These are phyloP conservation scores for Lasioglossum malachurum DNA, from an alignment of 2,888 invertebrate genomes.

Conservation along the genomic window DNA sequence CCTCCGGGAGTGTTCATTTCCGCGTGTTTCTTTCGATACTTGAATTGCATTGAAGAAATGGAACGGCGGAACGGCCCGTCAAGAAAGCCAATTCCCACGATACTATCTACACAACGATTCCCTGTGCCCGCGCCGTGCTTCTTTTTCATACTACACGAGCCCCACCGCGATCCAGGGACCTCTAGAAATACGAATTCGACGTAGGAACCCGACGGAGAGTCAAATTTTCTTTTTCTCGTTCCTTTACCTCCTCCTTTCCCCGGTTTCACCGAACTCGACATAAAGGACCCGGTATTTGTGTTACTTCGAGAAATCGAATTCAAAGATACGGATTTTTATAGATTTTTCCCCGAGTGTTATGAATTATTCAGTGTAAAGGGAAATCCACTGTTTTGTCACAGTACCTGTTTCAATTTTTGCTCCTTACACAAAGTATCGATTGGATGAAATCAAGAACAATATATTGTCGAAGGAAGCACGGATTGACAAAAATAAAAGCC, in stretches of 20 bases:
- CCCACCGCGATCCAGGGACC: background rate
- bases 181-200: background rate
- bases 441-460: background rate
- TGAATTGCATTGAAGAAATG: constrained; percentile 30
- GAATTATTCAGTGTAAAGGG: background rate
- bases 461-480: background rate
- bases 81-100: constrained; percentile 41
- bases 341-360: background rate
- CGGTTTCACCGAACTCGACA: background rate
- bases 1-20: constrained; percentile 38
- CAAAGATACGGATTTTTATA: background rate
- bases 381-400: background rate
- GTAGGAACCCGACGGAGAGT: background rate
- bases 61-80: background rate
- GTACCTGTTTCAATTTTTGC: background rate
- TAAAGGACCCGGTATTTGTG: background rate
- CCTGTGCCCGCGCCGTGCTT: background rate
- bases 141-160: constrained; percentile 10
- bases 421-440: too few species aligned
- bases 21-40: constrained; percentile 28
- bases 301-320: background rate
- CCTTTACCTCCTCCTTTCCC: background rate
- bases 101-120: constrained; percentile 34
- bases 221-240: background rate
- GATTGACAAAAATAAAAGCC: background rate